Evolutionary conservation across 2,888 invertebrate species (phyloP).

Genomic region (Aphidoletes aphidimyza): DNA sequence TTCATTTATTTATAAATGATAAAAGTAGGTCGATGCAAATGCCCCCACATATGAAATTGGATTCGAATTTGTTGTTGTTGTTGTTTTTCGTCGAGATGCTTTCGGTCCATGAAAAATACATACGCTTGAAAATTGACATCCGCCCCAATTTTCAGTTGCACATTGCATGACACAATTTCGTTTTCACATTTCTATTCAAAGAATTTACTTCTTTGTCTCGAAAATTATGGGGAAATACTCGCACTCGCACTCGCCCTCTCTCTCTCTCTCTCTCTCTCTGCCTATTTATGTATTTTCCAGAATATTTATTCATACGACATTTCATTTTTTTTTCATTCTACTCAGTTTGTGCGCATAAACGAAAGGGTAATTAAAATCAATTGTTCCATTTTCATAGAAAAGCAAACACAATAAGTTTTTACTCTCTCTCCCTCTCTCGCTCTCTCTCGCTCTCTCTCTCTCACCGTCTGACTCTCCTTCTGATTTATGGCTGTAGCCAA

Average conservation of each 20-base stretch:
- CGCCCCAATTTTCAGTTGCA: background rate
- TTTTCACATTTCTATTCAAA: background rate
- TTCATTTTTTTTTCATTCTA: background rate
- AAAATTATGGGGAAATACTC: background rate
- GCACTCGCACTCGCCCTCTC: background rate
- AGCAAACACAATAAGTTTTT: background rate
- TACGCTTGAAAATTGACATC: background rate
- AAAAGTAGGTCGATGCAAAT: background rate
- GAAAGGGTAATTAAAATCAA: constrained; percentile 51
- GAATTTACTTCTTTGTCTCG: background rate
- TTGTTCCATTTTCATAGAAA: background rate
- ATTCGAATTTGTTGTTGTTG: background rate
- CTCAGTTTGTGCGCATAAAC: background rate
- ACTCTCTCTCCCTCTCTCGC: background rate
- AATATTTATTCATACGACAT: background rate
- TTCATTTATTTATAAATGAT: background rate
- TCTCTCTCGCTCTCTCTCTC: background rate
- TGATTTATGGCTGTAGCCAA: background rate
- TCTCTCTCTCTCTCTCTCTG: background rate
- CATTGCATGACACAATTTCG: background rate
- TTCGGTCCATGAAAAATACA: background rate
- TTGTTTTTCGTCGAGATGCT: background rate
- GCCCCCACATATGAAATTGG: background rate
- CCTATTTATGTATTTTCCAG: background rate
- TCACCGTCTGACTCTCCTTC: background rate